A percentile compares a stretch with the other conserved stretches of the same genome.
Evolutionary conservation across 2,888 invertebrate genomes (phyloP).

Genomic region (Axea sp.): DNA sequence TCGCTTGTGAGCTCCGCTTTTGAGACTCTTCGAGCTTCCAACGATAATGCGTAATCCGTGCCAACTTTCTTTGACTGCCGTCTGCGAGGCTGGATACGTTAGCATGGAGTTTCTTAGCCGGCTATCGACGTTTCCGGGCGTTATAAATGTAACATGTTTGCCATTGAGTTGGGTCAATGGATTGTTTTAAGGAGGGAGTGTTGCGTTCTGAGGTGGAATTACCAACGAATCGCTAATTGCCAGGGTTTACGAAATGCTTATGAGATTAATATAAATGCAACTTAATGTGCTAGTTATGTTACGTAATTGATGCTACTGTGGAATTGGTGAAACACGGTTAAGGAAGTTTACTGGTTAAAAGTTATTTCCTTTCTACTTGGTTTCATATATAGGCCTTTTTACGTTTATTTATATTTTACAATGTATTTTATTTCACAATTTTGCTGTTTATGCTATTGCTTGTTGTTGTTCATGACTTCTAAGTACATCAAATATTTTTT

Average conservation of each 20-base stretch:
- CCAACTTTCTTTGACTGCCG: constrained; percentile 7
- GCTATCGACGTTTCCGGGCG: constrained; percentile 18
- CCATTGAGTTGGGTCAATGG: background rate
- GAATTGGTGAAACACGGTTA: too few species aligned
- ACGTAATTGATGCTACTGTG: too few species aligned
- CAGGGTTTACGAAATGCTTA: background rate
- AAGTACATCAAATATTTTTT: too few species aligned
- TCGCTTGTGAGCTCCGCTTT: constrained; percentile 8
- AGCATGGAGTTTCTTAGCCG: constrained; percentile 2
- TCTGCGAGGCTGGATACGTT: too few species aligned
- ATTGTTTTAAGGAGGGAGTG: background rate
- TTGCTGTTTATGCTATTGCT: too few species aligned
- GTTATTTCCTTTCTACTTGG: too few species aligned
- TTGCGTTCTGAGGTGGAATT: constrained; percentile 3
- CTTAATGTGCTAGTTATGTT: constrained; percentile 14
- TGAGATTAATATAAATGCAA: constrained; percentile 27
- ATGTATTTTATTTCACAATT: too few species aligned
- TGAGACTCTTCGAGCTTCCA: constrained; percentile 1
- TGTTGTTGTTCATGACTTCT: too few species aligned
- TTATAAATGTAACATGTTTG: constrained; percentile 10
- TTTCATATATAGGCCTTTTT: too few species aligned
- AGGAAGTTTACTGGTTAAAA: too few species aligned
- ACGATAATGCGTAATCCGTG: constrained; percentile 22
- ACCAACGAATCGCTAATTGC: constrained; percentile 25
- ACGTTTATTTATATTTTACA: too few species aligned